Evolutionary conservation across 1,140 invertebrate species (phyloP).

Genomic region (Chionoecetes opilio): DNA sequence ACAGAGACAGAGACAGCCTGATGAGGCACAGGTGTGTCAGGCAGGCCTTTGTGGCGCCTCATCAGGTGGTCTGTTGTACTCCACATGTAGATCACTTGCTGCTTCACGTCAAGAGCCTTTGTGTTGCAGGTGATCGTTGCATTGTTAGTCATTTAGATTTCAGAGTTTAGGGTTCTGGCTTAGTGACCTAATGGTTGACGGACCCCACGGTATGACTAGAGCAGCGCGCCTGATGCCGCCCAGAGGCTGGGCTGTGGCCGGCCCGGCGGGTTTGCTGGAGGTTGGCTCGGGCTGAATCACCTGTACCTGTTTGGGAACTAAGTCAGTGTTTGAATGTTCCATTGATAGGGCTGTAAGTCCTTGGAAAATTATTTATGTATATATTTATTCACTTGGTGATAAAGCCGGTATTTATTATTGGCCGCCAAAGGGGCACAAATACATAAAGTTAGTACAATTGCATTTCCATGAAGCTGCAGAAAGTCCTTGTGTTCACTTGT

Average conservation of each 20-base stretch:
- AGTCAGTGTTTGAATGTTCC: constrained; percentile 69
- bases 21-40: constrained; percentile 27
- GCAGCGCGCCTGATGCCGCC: constrained; percentile 55
- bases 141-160: constrained; percentile 28
- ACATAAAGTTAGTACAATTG: constrained; percentile 58
- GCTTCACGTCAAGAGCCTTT: not conserved
- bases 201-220: constrained; percentile 75
- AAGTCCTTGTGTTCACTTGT: constrained; percentile 55
- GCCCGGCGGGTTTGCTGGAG: constrained; percentile 45
- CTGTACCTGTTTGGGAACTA: constrained; percentile 77
- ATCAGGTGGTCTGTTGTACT: not conserved
- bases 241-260: not conserved
- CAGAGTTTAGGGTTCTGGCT: constrained; percentile 66
- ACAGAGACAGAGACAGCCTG: no score
- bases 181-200: constrained; percentile 64
- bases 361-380: constrained; percentile 71
- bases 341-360: constrained; percentile 69
- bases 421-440: constrained; percentile 67
- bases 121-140: not conserved
- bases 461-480: constrained; percentile 61
- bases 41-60: not conserved
- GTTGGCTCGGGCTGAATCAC: constrained; percentile 65
- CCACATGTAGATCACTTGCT: not conserved
- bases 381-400: constrained; percentile 74
- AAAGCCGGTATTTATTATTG: constrained; percentile 61